These are phyloP conservation scores for Epinephelus cyanopodus DNA, from an alignment of 2,113 vertebrate genomes.

Conservation along the genomic window DNA sequence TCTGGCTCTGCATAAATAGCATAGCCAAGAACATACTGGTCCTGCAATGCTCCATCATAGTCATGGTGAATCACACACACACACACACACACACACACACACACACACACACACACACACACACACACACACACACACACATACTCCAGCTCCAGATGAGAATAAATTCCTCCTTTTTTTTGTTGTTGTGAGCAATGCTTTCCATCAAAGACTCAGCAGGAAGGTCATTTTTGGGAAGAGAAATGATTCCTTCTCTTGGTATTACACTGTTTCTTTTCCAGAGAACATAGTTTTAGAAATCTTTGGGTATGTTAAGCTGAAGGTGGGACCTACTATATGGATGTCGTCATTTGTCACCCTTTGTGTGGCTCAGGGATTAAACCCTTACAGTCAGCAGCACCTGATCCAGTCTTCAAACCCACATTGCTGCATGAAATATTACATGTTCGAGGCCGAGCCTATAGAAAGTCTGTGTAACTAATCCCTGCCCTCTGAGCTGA, in stretches of 20 bases:
- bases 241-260: background rate
- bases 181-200: slow-evolving; percentile 52
- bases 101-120: slow-evolving; percentile 24
- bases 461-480: slow-evolving; percentile 54
- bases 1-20: background rate
- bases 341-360: slow-evolving; percentile 46
- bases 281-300: background rate
- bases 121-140: slow-evolving; percentile 5
- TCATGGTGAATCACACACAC: slow-evolving; percentile 40
- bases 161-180: slow-evolving; percentile 44
- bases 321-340: background rate
- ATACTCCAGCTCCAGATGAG: slow-evolving; percentile 46
- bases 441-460: slow-evolving; percentile 33
- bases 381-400: slow-evolving; percentile 50
- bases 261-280: slow-evolving; percentile 7
- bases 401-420: slow-evolving; percentile 47
- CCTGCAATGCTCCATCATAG: slow-evolving; percentile 23
- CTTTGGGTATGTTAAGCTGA: background rate
- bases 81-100: slow-evolving; percentile 28
- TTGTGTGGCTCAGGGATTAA: slow-evolving; percentile 38
- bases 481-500: slow-evolving; percentile 56
- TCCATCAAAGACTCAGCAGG: slow-evolving; percentile 51
- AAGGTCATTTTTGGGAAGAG: slow-evolving; percentile 44
- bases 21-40: slow-evolving; percentile 28
- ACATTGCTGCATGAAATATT: slow-evolving; percentile 58